Conservation (phyloP, 2,888 invertebrate genomes). For the Asteroscopus sphinx region DNA sequence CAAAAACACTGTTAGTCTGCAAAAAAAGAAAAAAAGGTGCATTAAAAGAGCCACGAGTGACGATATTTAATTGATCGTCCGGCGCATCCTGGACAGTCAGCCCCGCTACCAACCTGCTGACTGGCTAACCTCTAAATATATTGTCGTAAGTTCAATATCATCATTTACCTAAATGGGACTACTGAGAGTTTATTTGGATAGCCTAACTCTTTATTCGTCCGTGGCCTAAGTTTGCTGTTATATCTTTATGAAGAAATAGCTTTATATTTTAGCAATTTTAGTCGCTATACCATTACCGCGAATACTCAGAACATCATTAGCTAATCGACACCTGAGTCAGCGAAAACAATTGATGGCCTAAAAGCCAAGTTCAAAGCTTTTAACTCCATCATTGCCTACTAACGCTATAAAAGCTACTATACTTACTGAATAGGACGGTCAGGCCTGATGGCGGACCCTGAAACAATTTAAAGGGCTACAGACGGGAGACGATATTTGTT, state of each 20-base stretch:
- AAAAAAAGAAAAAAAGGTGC: too few relatives aligned
- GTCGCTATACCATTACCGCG: constrained; percentile 11
- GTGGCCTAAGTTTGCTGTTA: too few relatives aligned
- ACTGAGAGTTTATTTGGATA: neutral
- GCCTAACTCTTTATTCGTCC: too few relatives aligned
- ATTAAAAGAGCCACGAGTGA: too few relatives aligned
- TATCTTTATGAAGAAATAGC: too few relatives aligned
- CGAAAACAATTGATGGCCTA: constrained; percentile 33
- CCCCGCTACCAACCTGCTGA: too few relatives aligned
- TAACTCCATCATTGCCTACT: constrained; percentile 40
- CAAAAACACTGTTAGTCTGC: too few relatives aligned
- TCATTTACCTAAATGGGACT: constrained; percentile 7
- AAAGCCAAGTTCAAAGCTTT: constrained; percentile 49
- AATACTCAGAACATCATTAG: constrained; percentile 11
- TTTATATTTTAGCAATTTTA: constrained; percentile 24
- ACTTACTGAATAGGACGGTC: constrained; percentile 33
- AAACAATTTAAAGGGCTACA: constrained; percentile 32
- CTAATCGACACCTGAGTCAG: constrained; percentile 46
- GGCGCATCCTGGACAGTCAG: too few relatives aligned
- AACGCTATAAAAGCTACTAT: constrained; percentile 29
- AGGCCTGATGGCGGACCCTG: constrained; percentile 11
- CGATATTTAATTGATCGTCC: too few relatives aligned
- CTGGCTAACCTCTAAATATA: too few relatives aligned
- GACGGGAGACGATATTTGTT: constrained; percentile 48
- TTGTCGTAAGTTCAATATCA: neutral